A percentile compares a stretch with the other conserved stretches of the same genome.
Evolutionary conservation across 2,888 invertebrate species (phyloP).

Genomic region (Clistopyga incitator): DNA sequence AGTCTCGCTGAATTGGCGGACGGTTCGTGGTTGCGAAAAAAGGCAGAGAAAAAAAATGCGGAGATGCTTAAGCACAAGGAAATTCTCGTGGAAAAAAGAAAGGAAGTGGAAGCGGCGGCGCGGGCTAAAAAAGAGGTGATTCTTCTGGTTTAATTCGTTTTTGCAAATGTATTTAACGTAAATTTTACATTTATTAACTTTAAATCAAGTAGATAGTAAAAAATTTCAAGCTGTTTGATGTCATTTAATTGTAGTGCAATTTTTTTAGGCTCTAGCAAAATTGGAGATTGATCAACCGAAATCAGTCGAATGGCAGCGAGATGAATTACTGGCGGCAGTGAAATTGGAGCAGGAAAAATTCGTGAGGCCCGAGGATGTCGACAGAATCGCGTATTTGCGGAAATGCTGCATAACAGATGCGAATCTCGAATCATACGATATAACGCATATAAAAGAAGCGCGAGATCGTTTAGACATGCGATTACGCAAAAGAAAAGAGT

Average conservation of each 20-base stretch:
- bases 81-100: constrained; percentile 81
- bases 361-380: constrained; percentile 85
- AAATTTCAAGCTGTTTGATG: no score
- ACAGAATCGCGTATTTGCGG: constrained; percentile 85
- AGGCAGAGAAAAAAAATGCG: constrained; percentile 59
- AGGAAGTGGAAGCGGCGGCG: constrained; percentile 35
- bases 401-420: constrained; percentile 71
- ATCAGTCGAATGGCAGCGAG: constrained; percentile 88
- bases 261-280: constrained; percentile 84
- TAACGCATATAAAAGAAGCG: constrained; percentile 68
- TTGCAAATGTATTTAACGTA: neutral
- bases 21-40: constrained; percentile 73
- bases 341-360: constrained; percentile 85
- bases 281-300: constrained; percentile 87
- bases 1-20: constrained; percentile 73
- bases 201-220: no score
- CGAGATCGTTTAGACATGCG: constrained; percentile 70
- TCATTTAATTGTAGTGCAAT: neutral
- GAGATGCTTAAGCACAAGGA: constrained; percentile 50
- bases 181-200: no score
- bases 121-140: constrained; percentile 46
- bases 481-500: constrained; percentile 74
- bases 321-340: constrained; percentile 85
- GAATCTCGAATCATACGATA: constrained; percentile 75
- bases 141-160: neutral